Evolutionary conservation across 2,797 vertebrate species (phyloP), one percentile per base, ranked within the genome.

Genomic region (Sebastes wilsoni): DNA sequence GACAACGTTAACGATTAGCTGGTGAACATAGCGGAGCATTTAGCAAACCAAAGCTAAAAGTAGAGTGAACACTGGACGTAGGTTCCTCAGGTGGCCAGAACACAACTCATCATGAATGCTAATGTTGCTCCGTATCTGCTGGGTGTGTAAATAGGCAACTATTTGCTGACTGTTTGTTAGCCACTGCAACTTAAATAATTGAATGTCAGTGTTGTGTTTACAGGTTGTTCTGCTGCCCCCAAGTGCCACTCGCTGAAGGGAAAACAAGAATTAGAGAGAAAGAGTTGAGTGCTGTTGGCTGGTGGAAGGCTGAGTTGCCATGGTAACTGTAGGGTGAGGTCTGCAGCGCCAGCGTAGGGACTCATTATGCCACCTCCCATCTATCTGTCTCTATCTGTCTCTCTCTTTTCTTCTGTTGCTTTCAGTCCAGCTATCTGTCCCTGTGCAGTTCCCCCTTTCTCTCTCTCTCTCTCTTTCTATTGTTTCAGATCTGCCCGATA

Each of bases 281-380:
- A 88, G 85, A 84, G 83, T 83, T 82, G 88, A 89, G 78, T 68
- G 88, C 75, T 87, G 82, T 85, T 76, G 85, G 85, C 89, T 94
- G 89, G 85, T 94, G 92, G 87, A 85, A 89, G 89, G 79, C 90
- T 52, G 85, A 83, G 95, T 96, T 96, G 87, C 94, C 92, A 94
- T 95, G 90, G 94, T 88, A 93, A 96, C 92, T 81, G 75, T 66
- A 69, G 87, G 89, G 93, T 94, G 94, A 96, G 88, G 92, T 96
- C 93, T 92, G 92, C 93, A 89, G 91, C 75, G 42, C 83, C 85
- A 88, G 87, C 28, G 27, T 76, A 82, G 92, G 87, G 91, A 93
- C 91, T 94, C 83, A 89, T 93, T 92, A 91, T 92, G 89, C 91
- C 92, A 86, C 91, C 88, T 92, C 86, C 87, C 86, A 85, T 92